Conservation (phyloP, 2,113 vertebrate species). For the Elaphurus davidianus region DNA sequence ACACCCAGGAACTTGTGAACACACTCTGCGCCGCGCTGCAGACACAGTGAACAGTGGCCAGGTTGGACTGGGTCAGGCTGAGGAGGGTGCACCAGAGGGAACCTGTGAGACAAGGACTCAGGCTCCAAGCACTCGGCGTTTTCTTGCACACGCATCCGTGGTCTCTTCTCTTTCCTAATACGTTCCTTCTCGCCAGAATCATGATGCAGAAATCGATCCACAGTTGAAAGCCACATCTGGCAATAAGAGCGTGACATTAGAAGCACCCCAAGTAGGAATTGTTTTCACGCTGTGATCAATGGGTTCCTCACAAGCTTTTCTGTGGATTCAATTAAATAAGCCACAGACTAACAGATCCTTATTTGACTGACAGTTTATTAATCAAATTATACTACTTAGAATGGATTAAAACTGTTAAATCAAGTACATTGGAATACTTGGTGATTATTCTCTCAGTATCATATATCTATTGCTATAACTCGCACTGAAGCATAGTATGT, state of each 20-base stretch:
- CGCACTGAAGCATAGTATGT: background rate
- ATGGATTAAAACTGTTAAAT: background rate
- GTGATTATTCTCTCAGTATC: background rate
- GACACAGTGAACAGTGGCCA: background rate
- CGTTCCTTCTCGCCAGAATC: background rate
- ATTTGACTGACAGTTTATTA: background rate
- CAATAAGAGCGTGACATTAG: background rate
- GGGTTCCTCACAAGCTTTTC: conserved; percentile 22
- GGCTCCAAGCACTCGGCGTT: background rate
- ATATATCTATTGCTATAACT: background rate
- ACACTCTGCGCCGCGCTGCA: background rate
- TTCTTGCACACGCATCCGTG: background rate
- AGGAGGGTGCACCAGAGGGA: background rate
- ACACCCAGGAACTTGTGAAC: accelerated
- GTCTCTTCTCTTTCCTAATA: background rate
- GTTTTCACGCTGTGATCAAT: background rate
- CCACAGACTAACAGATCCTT: background rate
- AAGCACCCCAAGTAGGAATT: background rate
- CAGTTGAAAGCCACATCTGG: background rate
- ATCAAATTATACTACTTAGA: background rate
- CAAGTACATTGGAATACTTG: background rate
- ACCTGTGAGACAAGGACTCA: background rate
- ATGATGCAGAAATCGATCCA: background rate
- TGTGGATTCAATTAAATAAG: background rate
- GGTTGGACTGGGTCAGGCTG: background rate